Evolutionary conservation across 1,140 invertebrate species (phyloP).

Genomic region (Reticulitermes speratus): DNA sequence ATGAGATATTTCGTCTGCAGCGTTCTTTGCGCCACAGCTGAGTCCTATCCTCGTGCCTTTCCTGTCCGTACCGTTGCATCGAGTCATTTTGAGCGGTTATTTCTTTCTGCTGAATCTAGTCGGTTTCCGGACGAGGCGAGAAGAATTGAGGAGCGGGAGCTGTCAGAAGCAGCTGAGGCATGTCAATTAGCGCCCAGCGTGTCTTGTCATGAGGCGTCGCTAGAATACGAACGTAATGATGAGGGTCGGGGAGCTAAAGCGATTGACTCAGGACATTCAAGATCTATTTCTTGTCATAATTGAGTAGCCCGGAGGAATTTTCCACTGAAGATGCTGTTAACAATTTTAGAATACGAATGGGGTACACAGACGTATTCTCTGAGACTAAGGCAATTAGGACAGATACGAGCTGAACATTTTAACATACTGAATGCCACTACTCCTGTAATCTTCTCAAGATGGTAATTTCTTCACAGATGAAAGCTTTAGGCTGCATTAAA

Average conservation of each 20-base stretch:
- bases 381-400: too few species aligned
- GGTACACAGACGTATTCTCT: too few species aligned
- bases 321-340: too few species aligned
- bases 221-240: not conserved
- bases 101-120: constrained; percentile 8
- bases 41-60: not conserved
- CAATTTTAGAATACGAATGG: too few species aligned
- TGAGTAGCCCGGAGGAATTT: too few species aligned
- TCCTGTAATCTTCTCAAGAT: too few species aligned
- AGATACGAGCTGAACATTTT: too few species aligned
- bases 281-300: too few species aligned
- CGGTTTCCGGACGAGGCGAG: constrained; percentile 9
- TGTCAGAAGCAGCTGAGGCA: constrained; percentile 7
- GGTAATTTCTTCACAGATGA: too few species aligned
- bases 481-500: too few species aligned
- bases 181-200: not conserved
- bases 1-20: not conserved
- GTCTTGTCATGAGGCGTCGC: not conserved
- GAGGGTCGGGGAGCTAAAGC: not conserved
- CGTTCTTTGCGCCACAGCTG: not conserved
- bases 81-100: not conserved
- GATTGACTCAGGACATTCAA: not conserved
- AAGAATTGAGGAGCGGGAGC: not conserved
- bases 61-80: not conserved
- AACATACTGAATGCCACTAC: too few species aligned